Conservation (phyloP, 2,797 vertebrate genomes). For the Chelon auratus region DNA sequence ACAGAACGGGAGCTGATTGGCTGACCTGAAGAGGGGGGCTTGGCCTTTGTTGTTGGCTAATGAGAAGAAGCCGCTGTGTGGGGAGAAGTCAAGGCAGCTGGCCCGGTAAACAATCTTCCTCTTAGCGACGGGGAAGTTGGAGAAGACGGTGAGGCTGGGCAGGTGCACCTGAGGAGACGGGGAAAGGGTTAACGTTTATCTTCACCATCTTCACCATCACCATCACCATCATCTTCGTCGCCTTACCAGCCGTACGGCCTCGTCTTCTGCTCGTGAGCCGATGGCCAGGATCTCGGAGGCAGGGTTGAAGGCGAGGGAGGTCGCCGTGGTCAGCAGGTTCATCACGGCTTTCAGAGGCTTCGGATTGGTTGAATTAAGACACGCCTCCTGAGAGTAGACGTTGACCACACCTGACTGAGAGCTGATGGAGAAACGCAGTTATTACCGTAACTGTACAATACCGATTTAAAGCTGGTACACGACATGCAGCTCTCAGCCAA, state of each 20-base stretch:
- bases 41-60: conserved; percentile 93
- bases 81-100: conserved; percentile 92
- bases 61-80: conserved; percentile 93
- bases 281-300: conserved; percentile 91
- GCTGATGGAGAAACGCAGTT: conserved; percentile 68
- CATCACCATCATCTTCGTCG: rapidly evolving
- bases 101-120: conserved; percentile 83
- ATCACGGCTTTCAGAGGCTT: conserved; percentile 91
- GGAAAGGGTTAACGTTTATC: not conserved
- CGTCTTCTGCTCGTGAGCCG: conserved; percentile 86
- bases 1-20: not conserved
- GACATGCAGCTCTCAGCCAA: conserved; percentile 6
- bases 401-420: conserved; percentile 96
- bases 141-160: conserved; percentile 91
- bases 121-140: conserved; percentile 90
- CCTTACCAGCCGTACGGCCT: conserved; percentile 91
- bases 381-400: conserved; percentile 89
- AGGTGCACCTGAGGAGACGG: conserved; percentile 88
- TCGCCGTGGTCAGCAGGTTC: conserved; percentile 91
- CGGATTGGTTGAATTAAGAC: conserved; percentile 85
- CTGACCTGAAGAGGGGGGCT: conserved; percentile 91
- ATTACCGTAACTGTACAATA: not conserved
- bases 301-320: conserved; percentile 89
- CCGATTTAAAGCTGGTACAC: not conserved
- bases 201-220: not conserved